Evolutionary conservation across 2,797 vertebrate species (phyloP).

Genomic region (Champsocephalus gunnari): DNA sequence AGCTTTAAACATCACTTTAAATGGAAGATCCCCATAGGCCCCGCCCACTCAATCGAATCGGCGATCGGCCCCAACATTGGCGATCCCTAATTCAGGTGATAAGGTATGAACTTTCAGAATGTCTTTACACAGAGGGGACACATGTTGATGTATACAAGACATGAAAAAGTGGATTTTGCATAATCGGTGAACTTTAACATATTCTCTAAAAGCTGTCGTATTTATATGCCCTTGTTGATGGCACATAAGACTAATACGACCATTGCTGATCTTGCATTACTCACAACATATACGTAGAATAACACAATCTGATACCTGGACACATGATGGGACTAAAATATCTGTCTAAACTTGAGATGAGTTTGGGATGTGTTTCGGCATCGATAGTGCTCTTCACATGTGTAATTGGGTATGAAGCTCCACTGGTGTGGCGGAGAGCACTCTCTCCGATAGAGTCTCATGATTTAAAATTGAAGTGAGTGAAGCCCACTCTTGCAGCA

Average conservation of each 20-base stretch:
- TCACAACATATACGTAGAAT: slow-evolving; percentile 34
- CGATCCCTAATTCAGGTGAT: too few relatives aligned
- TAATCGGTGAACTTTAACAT: neutral
- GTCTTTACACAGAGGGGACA: too few relatives aligned
- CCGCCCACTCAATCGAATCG: too few relatives aligned
- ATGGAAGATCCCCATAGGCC: too few relatives aligned
- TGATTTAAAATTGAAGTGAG: slow-evolving; percentile 8
- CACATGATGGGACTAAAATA: slow-evolving; percentile 32
- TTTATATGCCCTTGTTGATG: slow-evolving; percentile 9
- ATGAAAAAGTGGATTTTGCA: too few relatives aligned
- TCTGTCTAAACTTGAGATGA: slow-evolving; percentile 16
- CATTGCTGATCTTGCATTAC: slow-evolving; percentile 19
- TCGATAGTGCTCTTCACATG: neutral
- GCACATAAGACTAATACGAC: slow-evolving; percentile 11
- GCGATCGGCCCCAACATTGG: too few relatives aligned
- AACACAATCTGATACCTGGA: slow-evolving; percentile 50
- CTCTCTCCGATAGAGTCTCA: neutral
- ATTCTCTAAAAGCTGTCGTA: slow-evolving; percentile 1
- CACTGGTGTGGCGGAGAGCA: neutral
- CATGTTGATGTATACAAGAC: too few relatives aligned
- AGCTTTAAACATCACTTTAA: too few relatives aligned
- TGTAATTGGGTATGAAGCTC: slow-evolving; percentile 29
- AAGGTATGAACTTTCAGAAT: too few relatives aligned
- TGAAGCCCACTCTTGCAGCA: slow-evolving; percentile 7
- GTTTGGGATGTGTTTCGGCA: slow-evolving; percentile 13